Percentiles rank a stretch among this genome's conserved stretches.
phyloP scores from a whole-genome alignment of 2,113 vertebrate genomes.

The Speoplatyrhinus poulsoni region DNA sequence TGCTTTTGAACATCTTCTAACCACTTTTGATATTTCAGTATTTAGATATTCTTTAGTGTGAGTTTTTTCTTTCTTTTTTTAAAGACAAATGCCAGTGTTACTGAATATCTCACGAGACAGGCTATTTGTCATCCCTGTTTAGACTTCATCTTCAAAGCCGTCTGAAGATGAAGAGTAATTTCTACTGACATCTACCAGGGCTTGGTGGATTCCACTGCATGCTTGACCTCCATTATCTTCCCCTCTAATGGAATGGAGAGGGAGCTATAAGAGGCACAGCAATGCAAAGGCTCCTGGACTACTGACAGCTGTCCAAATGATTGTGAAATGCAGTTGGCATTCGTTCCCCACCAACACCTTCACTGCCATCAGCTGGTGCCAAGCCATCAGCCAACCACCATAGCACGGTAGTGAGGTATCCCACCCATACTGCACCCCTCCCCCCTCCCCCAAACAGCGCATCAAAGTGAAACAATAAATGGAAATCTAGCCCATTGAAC shows the following conservation, averaged over 20 bases:
- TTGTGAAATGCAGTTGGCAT: conserved; percentile 65
- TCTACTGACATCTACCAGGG: conserved; percentile 37
- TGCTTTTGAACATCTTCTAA: neutral
- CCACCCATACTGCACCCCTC: neutral
- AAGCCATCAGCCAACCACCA: conserved; percentile 45
- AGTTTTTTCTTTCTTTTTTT: neutral
- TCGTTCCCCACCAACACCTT: conserved; percentile 58
- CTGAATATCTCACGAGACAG: neutral
- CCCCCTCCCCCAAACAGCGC: conserved; percentile 8
- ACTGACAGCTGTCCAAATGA: conserved; percentile 80
- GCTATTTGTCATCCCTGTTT: neutral
- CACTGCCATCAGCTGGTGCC: conserved; percentile 64
- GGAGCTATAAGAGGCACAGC: conserved; percentile 75
- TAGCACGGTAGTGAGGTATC: conserved; percentile 17
- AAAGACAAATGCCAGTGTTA: neutral
- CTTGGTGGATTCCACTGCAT: conserved; percentile 22
- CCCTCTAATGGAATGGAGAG: conserved; percentile 65
- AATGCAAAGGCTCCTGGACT: conserved; percentile 66
- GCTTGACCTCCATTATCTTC: conserved; percentile 39
- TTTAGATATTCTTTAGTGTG: too few species aligned
- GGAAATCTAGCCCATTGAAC: too few species aligned
- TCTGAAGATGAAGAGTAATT: neutral
- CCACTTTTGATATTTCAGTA: too few species aligned
- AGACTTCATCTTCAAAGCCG: neutral
- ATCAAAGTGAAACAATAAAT: neutral